Conservation (phyloP, 2,888 invertebrate species). For the Frankliniella fusca region DNA sequence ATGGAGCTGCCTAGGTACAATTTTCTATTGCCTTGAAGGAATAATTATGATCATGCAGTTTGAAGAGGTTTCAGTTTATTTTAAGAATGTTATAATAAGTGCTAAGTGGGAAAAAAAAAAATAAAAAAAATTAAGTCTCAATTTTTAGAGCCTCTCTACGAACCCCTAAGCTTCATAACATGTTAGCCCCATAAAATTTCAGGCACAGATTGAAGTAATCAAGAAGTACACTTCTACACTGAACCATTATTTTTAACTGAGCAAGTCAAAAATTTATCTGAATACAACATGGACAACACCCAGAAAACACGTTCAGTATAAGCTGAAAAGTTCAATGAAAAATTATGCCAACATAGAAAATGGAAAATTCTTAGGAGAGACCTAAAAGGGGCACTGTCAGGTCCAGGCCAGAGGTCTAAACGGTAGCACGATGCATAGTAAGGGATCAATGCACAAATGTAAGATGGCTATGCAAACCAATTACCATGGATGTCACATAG, state of each 20-base stretch:
- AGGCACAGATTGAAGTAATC: neutral
- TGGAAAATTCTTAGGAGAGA: neutral
- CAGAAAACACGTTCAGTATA: too few species aligned
- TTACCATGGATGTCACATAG: neutral
- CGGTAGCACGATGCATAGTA: neutral
- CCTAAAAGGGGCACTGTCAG: neutral
- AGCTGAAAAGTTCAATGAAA: neutral
- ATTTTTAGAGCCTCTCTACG: neutral
- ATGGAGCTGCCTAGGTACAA: neutral
- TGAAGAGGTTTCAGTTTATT: neutral
- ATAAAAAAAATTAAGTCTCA: neutral
- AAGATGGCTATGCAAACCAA: neutral
- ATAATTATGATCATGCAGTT: neutral
- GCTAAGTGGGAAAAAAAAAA: neutral
- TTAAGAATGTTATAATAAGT: neutral
- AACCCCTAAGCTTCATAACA: neutral
- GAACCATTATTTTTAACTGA: too few species aligned
- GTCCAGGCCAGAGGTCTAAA: neutral
- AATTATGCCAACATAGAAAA: slow-evolving; percentile 26
- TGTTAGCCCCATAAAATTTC: slow-evolving; percentile 28
- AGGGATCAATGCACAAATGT: neutral
- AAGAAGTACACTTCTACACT: neutral
- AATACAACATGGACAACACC: too few species aligned
- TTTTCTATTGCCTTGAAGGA: neutral
- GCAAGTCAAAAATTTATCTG: too few species aligned